Evolutionary conservation across 2,888 invertebrate genomes (phyloP), one percentile per base, ranked within the genome.

Genomic region (Mythimna pallens): DNA sequence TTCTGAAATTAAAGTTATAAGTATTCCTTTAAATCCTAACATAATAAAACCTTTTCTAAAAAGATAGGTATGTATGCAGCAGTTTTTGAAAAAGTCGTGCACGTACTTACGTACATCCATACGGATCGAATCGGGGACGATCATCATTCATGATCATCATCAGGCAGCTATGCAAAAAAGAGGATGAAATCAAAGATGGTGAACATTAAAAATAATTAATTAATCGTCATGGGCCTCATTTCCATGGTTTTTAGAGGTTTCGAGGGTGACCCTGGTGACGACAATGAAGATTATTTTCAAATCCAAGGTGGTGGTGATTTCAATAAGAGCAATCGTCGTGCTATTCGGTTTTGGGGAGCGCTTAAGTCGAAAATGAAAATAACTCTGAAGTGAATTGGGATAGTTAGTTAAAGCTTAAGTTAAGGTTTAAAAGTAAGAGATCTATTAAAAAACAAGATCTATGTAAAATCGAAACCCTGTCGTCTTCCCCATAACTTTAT

Each of bases 211-310:
- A 64, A 55, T 52, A 50, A 55, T 34, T 7, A 70, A 75, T 77
- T 57, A 62, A 78, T 78, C 54, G 17, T 57, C 50, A 78, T 50
- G 55, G 47, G 7, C 7, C 20, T 57, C 14, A 10, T 77, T 70
- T 75, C 50, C 61, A 62, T 57, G 70, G 54, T 77, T 78, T 74
- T 57, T 78, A 77, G 75, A 30, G 78, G 74, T 75, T 73, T 75
- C 75, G 77, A 70, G 36, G 72, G 73, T 50, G 72, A 78, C 20
- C 43, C 58, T 30, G 62, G 36, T 61, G 54, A 55, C 30, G 78
- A 70, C 61, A 55, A 20, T 57, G 70, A 70, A 78, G 78, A 62
- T 12, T 6, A 22, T 22, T 10, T 17, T 12, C 70, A 75, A 78
- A 70, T 57, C 34, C 70, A 62, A 43, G 70, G 50, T 78, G 75